Base-by-base conservation (phyloP, 2,113 vertebrate genomes). In the Notarius lentiginosus region DNA sequence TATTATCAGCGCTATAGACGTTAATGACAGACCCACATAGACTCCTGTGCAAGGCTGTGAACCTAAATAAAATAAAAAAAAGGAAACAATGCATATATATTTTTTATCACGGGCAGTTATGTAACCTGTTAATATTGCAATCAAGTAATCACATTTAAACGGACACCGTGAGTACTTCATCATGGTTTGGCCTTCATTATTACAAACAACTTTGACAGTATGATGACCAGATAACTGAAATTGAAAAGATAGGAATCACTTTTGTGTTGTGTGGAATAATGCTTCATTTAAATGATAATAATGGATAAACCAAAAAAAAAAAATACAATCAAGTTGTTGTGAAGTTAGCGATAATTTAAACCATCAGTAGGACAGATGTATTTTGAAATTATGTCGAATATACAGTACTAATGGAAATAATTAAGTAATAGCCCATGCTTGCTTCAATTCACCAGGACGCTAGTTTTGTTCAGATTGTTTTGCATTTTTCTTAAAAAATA, bases 1-100 rank as follows among this genome's bases (percentile, higher is more conserved):
- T 14, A 94, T 76, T 1, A 88, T 4, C 84, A 96, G 88, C 84
- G 91, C 91, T 85, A 91, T 4, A 15, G 84, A 90, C 4, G 89
- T 75, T 51, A 94, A n/a, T 24, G 0, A 11, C 86, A 95, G 27
- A 15, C 47, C 77, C 2, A 70, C 0, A 0, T 61, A 0, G 12
- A 0, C 0, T 1, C 0, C 0, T 0, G 0, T 0, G 17, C 90
- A 89, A 0, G 0, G 87, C 92, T 5, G 3, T 87, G 49, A 86
- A 89, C 27, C 83, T 24, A 83, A 51, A 88, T 58, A 73, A 79
- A 84, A 77, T 24, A n/a, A 0, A 82, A 27, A 27, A 20, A 84
- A 84, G 30, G 4, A 75, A 51, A 53, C 7, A 65, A 61, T 49
- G 17, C 41, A 41, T 6, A 55, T 58, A 11, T 56, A 51, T 12